phyloP scores from a whole-genome alignment of 1,140 invertebrate genomes.

The Ceratosolen fusciceps region DNA sequence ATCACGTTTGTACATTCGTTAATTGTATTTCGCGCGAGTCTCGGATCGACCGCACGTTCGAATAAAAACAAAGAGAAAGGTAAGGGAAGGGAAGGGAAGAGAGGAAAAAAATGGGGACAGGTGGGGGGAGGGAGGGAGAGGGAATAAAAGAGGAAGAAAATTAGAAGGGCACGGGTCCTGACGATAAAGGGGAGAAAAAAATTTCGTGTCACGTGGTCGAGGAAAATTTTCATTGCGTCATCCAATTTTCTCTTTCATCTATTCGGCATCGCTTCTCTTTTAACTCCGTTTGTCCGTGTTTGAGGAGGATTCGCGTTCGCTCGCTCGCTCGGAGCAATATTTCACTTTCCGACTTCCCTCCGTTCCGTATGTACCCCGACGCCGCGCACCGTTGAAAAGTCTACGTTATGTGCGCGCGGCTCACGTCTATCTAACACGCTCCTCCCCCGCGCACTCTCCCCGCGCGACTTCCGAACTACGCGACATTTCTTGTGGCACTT shows the following conservation, averaged over 20 bases:
- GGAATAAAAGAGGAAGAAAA: too few species aligned
- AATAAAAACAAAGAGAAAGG: neutral
- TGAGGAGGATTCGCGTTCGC: neutral
- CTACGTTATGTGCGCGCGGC: slow-evolving; percentile 57
- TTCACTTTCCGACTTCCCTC: too few species aligned
- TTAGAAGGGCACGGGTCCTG: too few species aligned
- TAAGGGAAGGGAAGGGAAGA: neutral
- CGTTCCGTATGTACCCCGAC: too few species aligned
- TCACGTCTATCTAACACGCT: neutral
- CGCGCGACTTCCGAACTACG: slow-evolving; percentile 55
- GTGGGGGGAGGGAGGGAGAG: too few species aligned
- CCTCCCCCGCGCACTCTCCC: neutral
- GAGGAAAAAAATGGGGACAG: neutral
- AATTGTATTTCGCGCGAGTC: slow-evolving; percentile 3
- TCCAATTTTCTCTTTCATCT: slow-evolving; percentile 34
- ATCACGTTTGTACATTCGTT: neutral
- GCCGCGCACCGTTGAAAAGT: too few species aligned
- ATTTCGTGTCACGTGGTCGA: slow-evolving; percentile 2
- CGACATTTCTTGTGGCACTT: slow-evolving; percentile 68
- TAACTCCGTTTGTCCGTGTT: neutral
- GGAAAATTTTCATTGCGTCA: slow-evolving; percentile 33
- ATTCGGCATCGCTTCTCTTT: neutral
- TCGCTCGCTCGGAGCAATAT: slow-evolving; percentile 21
- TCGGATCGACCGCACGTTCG: neutral
- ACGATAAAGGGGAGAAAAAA: too few species aligned